These are phyloP conservation scores for Helobdella robusta DNA, from an alignment of 2,888 invertebrate genomes.

Conservation along the genomic window DNA sequence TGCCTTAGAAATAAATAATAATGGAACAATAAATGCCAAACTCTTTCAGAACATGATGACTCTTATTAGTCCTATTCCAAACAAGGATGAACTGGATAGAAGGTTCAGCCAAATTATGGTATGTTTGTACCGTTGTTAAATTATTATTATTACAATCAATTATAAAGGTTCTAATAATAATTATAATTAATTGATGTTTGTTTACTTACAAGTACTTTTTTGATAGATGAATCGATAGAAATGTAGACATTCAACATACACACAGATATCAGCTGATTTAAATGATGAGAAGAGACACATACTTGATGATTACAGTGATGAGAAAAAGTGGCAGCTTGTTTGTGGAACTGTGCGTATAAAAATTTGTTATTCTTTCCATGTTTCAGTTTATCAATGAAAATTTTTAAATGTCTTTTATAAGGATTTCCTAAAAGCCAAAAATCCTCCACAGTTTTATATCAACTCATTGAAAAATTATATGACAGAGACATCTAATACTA, in stretches of 20 bases:
- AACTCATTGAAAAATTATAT: too few relatives aligned
- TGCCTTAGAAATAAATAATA: background rate
- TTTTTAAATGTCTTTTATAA: too few relatives aligned
- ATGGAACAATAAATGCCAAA: background rate
- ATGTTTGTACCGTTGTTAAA: conserved; percentile 10
- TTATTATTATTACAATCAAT: background rate
- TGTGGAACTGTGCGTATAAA: conserved; percentile 19
- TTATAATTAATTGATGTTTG: conserved; percentile 1
- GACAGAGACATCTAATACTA: too few relatives aligned
- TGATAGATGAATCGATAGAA: background rate
- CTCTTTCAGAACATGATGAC: background rate
- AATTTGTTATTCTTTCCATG: background rate
- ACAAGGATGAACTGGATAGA: conserved; percentile 20
- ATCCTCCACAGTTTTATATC: too few relatives aligned
- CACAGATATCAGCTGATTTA: conserved; percentile 20
- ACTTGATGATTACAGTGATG: conserved; percentile 22
- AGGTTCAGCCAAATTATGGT: conserved; percentile 21
- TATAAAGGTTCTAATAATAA: background rate
- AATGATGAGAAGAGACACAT: conserved; percentile 20
- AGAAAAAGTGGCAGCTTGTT: conserved; percentile 27
- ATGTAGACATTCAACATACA: conserved; percentile 42
- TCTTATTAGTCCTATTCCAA: conserved; percentile 12
- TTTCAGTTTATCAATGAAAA: too few relatives aligned
- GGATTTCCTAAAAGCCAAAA: too few relatives aligned
- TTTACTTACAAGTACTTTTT: background rate